Conservation (phyloP, 2,797 vertebrate species). For the Holocentrus rufus region DNA sequence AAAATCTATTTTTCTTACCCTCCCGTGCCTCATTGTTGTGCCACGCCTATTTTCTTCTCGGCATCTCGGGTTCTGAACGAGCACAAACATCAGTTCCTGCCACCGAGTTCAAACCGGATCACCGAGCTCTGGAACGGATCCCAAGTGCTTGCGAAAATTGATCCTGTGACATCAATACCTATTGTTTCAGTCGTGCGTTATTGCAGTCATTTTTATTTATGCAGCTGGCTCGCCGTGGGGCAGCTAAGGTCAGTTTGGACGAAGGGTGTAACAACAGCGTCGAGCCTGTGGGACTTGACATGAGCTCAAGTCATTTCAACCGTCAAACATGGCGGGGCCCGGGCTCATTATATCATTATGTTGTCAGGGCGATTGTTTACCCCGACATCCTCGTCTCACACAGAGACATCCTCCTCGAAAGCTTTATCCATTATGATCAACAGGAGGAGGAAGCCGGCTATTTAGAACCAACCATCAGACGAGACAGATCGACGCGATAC, state of each 20-base stretch:
- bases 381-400: conserved; percentile 64
- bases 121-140: conserved; percentile 3
- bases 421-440: conserved; percentile 47
- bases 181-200: conserved; percentile 47
- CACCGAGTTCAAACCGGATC: conserved; percentile 13
- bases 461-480: conserved; percentile 45
- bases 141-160: conserved; percentile 24
- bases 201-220: conserved; percentile 54
- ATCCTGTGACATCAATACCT: conserved; percentile 32
- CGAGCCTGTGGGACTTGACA: conserved; percentile 59
- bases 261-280: conserved; percentile 66
- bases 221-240: conserved; percentile 61
- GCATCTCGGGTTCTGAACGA: conserved; percentile 8
- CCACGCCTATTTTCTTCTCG: conserved; percentile 41
- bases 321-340: conserved; percentile 64
- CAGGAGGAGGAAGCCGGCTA: conserved; percentile 45
- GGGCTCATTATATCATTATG: conserved; percentile 74
- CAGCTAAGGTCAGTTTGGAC: conserved; percentile 54
- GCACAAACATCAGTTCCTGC: conserved; percentile 26
- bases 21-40: conserved; percentile 44
- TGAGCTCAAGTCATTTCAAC: conserved; percentile 64
- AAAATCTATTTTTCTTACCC: conserved; percentile 73
- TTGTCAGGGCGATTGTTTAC: conserved; percentile 72
- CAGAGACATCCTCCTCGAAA: conserved; percentile 53
- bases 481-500: conserved; percentile 39